Evolutionary conservation across 2,797 vertebrate species (phyloP), one percentile per base, ranked within the genome.

Genomic region (Aldrovandia affinis): DNA sequence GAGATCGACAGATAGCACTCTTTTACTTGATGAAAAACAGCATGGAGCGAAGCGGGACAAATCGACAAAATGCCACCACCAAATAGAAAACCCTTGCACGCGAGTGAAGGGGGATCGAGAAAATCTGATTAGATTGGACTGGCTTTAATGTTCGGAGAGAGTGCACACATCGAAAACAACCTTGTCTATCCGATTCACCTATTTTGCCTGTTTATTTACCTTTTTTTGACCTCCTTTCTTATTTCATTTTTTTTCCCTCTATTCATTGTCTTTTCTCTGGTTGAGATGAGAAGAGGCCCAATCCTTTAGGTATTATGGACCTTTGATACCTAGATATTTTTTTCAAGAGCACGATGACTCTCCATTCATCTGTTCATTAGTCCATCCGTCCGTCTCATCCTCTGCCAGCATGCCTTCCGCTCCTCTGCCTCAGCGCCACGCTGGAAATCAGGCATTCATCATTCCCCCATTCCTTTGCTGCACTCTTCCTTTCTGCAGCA

Each of bases 371-470:
- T 77, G 82, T 80, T 10, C 30, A 50, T 87, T 83, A 50, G 89
- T 88, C 88, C 77, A 0, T 91, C 88, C 82, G 68, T 59, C 81
- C 87, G 87, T 87, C n/a, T 52, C 36, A 50, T 28, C 57, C 0
- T 44, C 61, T 83, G 57, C 70, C 63, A 30, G 61, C 87, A 12
- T 36, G 12, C 57, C 12, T 28, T 33, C 54, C 91, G 92, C 90
- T 88, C 85, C 91, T 90, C 91, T 85, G 87, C 93, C 54, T 88
- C 95, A 92, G 92, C 91, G 84, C 91, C 93, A 93, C 94, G 92
- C 91, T 94, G 95, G 94, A 96, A 96, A 96, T 96, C 96, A 96
- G 96, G 93, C 97, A 97, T 98, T 97, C 96, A 97, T 98, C 97
- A 97, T 96, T 18, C 63, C 28, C 28, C 12, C 30, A 12, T 33